Evolutionary conservation across 2,797 vertebrate species (phyloP), one percentile per base, ranked within the genome.

Genomic region (Sebastes miniatus): DNA sequence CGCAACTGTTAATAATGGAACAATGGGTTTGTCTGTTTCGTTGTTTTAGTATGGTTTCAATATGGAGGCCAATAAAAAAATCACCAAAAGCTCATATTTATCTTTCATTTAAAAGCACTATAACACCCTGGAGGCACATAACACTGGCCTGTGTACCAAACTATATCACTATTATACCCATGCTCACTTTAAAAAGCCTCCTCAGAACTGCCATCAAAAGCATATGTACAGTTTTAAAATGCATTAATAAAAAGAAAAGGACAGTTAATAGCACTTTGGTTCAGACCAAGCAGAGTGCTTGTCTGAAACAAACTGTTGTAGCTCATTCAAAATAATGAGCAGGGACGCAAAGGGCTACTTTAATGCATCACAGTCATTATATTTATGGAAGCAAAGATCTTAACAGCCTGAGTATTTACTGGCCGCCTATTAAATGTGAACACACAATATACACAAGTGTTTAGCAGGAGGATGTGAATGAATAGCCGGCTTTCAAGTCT

Each of bases 71-170:
- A 22, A 65, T 52, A 78, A 62, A 76, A 65, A 66, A 2, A 27
- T 20, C 27, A 29, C 8, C 61, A 65, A 31, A 52, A 39, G 6
- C 63, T 59, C 22, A 47, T 34, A 70, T 65, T 68, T 20, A 61
- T 61, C 16, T 64, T 39, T 73, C 67, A 61, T 76, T 68, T 69
- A 12, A 79, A 72, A 75, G 72, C 22, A 0, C 47, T 8, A 14
- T 14, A 77, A 50, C 54, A 69, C 71, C 77, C 83, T 8, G 52
- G 83, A 81, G 79, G 69, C 69, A 39, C 25, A 66, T 61, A 36
- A 81, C 47, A 57, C 59, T 29, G 65, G 47, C 69, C 63, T 66
- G 69, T 13, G 57, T 39, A n/a, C 18, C 25, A 29, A 65, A 63
- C 73, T 69, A 8, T 59, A 68, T 68, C 70, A 12, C 69, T n/a